phyloP scores from a whole-genome alignment of 30 jellyfish, hydroid and myxozoan genomes.

The Aurelia aurita complex sp. Pacific region DNA sequence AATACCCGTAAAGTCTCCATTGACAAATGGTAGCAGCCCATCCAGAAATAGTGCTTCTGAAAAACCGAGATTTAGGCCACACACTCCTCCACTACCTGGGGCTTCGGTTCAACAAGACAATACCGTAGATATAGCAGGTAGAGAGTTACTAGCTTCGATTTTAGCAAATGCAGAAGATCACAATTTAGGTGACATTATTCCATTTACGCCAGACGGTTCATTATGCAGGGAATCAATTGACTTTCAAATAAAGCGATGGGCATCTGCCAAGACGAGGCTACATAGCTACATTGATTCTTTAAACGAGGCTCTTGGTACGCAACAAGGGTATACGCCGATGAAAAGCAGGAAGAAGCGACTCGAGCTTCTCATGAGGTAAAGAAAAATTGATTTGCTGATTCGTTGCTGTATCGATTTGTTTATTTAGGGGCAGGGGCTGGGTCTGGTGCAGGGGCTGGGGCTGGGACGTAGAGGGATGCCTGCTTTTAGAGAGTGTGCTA shows the following conservation, averaged over 20 bases:
- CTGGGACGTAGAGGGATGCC: too few relatives aligned
- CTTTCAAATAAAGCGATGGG: conserved; percentile 34
- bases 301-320: conserved; percentile 12
- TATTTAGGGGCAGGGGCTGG: too few relatives aligned
- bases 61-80: conserved; percentile 16
- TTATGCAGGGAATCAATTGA: conserved; percentile 28
- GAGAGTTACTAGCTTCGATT: too few relatives aligned
- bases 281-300: conserved; percentile 11
- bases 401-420: too few relatives aligned
- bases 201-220: not conserved
- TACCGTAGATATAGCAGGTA: too few relatives aligned
- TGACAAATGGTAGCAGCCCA: too few relatives aligned
- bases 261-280: conserved; percentile 20
- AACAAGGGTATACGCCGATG: not conserved
- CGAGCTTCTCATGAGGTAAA: conserved; percentile 37
- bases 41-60: not conserved
- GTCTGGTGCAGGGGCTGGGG: too few relatives aligned
- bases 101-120: not conserved
- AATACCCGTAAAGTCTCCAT: too few relatives aligned
- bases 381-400: too few relatives aligned
- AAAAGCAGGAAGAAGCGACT: conserved; percentile 30
- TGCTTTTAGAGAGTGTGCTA: too few relatives aligned
- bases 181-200: not conserved
- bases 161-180: not conserved
- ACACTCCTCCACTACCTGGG: conserved; percentile 29